Evolutionary conservation across 1,140 invertebrate genomes (phyloP), one percentile per base, ranked within the genome.

Genomic region (Harpegnathos saltator): DNA sequence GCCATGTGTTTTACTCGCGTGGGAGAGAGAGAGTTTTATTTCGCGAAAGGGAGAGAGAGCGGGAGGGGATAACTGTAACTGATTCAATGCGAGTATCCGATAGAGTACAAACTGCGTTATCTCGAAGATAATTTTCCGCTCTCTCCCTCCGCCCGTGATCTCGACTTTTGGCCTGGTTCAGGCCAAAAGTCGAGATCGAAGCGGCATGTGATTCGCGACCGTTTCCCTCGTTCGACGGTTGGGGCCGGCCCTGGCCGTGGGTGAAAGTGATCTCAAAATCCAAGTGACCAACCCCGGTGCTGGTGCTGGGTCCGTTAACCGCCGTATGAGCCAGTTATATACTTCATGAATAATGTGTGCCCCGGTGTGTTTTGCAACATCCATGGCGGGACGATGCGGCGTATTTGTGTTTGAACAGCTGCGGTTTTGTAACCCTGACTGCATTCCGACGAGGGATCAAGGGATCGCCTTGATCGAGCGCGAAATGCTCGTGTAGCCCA

Each of bases 221-320:
- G 0, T 29, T 58, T 66, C 33, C n/a, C 48, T 44, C 15, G 11
- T 26, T 14, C 14, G 12, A 14, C 19, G 14, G 9, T 19, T 65
- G 75, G 0, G 69, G n/a, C 50, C 52, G 38, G 22, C 54, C 63
- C 52, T 80, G 89, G 69, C 72, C 58, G n/a, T 56, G 90, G 87
- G 91, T 92, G 91, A 92, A 92, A 92, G 91, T 92, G 85, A 91
- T 91, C 90, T 91, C 61, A 89, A 92, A 92, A 91, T 89, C 62
- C 61, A 73, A 78, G 80, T 78, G 80, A 83, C 69, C 82, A 83
- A 68, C 65, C 77, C 74, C 80, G 82, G 33, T 54, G 44, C 59
- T 52, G 24, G 50, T 62, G 33, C n/a, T n/a, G n/a, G n/a, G n/a
- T 48, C 12, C 26, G 12, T 14, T 14, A 78, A 17, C 19, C 61